Evolutionary conservation across 2,888 invertebrate species (phyloP).

Genomic region (Eudasyphora cyanicolor): DNA sequence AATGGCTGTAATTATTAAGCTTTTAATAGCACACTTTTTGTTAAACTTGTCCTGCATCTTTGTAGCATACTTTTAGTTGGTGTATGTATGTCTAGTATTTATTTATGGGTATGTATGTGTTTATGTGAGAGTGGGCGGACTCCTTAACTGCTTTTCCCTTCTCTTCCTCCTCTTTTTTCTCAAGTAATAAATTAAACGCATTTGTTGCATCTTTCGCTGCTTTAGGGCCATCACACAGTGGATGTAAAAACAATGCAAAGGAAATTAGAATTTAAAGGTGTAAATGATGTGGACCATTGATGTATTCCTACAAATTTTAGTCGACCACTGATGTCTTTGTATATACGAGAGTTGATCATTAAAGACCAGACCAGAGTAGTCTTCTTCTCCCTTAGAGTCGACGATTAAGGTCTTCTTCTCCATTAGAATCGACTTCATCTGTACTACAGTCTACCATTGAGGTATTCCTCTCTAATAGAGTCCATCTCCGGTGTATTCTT

Average conservation of each 20-base stretch:
- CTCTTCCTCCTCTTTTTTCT: slow-evolving; percentile 45
- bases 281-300: too few relatives aligned
- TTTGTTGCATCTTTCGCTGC: slow-evolving; percentile 45
- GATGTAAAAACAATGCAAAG: not conserved
- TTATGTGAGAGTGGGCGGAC: not conserved
- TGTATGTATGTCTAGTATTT: slow-evolving; percentile 41
- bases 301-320: too few relatives aligned
- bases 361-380: too few relatives aligned
- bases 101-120: not conserved
- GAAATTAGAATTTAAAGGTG: too few relatives aligned
- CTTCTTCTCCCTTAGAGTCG: too few relatives aligned
- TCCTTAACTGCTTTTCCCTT: not conserved
- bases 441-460: too few relatives aligned
- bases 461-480: too few relatives aligned
- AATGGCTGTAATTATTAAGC: slow-evolving; percentile 57
- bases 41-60: slow-evolving; percentile 52
- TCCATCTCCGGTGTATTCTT: too few relatives aligned
- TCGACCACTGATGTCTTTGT: too few relatives aligned
- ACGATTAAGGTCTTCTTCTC: too few relatives aligned
- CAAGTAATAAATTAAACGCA: slow-evolving; percentile 63
- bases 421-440: too few relatives aligned
- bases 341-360: too few relatives aligned
- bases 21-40: slow-evolving; percentile 58
- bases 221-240: not conserved
- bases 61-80: slow-evolving; percentile 57